Evolutionary conservation across 2,113 vertebrate genomes (phyloP).

Genomic region (Leiothrix lutea): DNA sequence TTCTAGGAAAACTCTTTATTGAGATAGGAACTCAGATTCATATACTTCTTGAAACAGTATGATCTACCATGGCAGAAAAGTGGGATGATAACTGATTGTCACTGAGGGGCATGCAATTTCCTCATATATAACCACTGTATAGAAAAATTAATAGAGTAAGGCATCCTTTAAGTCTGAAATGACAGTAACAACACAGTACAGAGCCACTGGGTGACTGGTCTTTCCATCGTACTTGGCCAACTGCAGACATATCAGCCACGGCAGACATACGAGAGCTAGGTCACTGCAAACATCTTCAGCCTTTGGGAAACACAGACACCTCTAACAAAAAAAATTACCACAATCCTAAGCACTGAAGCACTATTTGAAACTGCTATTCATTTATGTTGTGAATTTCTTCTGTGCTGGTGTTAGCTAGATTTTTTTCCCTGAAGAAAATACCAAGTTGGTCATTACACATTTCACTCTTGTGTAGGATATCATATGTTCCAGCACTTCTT

Average conservation of each 20-base stretch:
- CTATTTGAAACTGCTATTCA: background rate
- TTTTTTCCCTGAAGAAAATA: background rate
- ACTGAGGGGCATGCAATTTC: background rate
- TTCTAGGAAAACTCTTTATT: background rate
- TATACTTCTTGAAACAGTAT: background rate
- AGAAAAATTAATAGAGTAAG: background rate
- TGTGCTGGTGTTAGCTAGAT: background rate
- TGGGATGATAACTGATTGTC: background rate
- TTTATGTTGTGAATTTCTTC: background rate
- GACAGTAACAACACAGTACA: background rate
- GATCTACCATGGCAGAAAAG: background rate
- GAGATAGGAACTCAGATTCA: background rate
- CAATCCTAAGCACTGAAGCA: background rate
- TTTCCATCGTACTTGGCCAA: background rate
- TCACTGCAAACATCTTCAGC: background rate
- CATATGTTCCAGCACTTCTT: background rate
- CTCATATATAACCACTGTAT: background rate
- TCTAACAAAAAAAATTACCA: background rate
- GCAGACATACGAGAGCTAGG: accelerated
- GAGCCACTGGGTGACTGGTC: background rate
- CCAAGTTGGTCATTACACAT: background rate
- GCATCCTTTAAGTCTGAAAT: background rate
- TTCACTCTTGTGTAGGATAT: background rate
- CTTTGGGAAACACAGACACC: background rate
- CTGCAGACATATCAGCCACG: background rate